phyloP scores from a whole-genome alignment of 2,888 invertebrate genomes.

The Mallateleia sp. region DNA sequence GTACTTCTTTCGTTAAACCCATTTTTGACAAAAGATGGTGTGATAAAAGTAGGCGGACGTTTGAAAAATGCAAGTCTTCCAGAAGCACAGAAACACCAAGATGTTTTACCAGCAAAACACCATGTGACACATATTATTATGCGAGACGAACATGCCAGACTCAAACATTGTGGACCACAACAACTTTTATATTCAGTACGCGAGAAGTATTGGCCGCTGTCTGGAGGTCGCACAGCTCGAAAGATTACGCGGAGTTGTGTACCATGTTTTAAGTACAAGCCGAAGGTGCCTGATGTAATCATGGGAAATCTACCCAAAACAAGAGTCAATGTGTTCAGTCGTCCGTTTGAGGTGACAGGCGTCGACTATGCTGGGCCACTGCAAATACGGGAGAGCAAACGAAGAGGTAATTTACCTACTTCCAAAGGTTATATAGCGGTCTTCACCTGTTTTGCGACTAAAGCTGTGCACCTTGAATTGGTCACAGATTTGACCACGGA shows the following conservation, averaged over 20 bases:
- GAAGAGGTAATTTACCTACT: neutral
- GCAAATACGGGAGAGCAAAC: neutral
- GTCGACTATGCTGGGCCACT: constrained; percentile 69
- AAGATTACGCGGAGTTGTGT: constrained; percentile 38
- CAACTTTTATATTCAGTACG: neutral
- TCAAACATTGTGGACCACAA: no score
- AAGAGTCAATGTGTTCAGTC: constrained; percentile 1
- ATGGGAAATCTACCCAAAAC: constrained; percentile 39
- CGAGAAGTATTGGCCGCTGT: neutral
- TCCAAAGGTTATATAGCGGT: neutral
- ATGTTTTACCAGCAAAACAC: neutral
- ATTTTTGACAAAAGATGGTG: neutral
- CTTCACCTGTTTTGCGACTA: neutral
- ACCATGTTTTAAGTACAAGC: constrained; percentile 43
- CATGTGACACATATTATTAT: neutral
- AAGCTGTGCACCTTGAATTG: neutral
- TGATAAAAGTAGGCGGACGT: neutral
- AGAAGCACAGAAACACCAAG: no score
- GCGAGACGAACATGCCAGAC: neutral
- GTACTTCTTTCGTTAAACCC: constrained; percentile 62
- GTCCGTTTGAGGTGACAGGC: constrained; percentile 27
- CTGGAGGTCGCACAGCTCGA: constrained; percentile 16
- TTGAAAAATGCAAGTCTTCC: neutral
- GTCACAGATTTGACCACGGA: neutral
- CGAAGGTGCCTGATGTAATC: constrained; percentile 17